Base-by-base conservation (phyloP, 2,888 invertebrate species). In the Brenthis ino region DNA sequence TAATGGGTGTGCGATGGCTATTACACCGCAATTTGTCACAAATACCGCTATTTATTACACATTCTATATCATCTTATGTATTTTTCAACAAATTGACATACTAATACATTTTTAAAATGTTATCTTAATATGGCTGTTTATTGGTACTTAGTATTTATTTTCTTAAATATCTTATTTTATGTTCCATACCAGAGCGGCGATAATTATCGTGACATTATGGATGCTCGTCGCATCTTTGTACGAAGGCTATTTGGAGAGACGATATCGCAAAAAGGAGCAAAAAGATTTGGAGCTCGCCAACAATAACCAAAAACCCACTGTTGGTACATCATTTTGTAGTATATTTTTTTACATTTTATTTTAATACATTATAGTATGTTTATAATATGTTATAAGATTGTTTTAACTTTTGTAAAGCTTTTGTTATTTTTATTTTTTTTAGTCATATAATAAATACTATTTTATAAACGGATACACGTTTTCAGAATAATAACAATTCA, bases 201-300 rank as follows among this genome's bases (percentile, higher is more conserved):
- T 88, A 68, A 76, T 93, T 6, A 76, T 89, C 12, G 91, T 94
- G 16, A 74, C 92, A 0, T 77, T 94, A 11, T 82, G 96, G 77
- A 95, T 95, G 89, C 81, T 95, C 64, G 83, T 93, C 65, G 94
- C 95, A 2, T 95, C 96, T 0, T 80, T 95, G 53, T 95, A 95
- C 82, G 96, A 96, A 77, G 92, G 93, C 51, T 88, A 92, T 71
- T 82, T 94, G 65, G 89, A 89, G 77, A 79, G 88, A 37, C 84
- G 82, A 57, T 93, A 93, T 77, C 84, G 91, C 57, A 85, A 89
- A 69, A 82, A 84, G 65, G 85, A 83, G 70, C 78, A 80, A n/a
- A 78, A 86, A 56, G 94, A 94, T 78, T 85, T 89, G 16, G 94
- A 94, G 74, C 83, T 87, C 70, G 87, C 88, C 1, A 89, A 89